Conservation (phyloP, 2,113 vertebrate species). For the Sinosuthora webbiana region DNA sequence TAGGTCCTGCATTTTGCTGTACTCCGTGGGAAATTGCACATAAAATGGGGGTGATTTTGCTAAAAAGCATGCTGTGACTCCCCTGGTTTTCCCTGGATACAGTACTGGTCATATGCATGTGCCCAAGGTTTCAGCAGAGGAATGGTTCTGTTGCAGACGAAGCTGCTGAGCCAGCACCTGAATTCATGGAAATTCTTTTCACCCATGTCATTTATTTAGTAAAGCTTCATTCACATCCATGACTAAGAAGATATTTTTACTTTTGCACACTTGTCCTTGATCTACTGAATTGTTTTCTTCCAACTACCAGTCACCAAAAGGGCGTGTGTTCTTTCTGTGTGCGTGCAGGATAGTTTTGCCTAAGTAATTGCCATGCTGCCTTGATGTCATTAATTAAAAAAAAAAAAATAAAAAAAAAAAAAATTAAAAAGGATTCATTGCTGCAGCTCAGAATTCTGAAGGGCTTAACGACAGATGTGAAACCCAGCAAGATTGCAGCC, state of each 20-base stretch:
- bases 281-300: neutral
- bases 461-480: neutral
- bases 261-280: conserved; percentile 7
- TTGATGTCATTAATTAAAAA: neutral
- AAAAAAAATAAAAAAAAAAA: no score
- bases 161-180: neutral
- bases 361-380: neutral
- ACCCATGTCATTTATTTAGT: neutral
- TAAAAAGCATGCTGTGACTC: neutral
- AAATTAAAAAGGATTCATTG: neutral
- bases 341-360: neutral
- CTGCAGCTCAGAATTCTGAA: neutral
- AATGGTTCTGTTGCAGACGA: neutral
- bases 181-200: neutral
- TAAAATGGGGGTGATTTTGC: neutral
- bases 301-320: neutral
- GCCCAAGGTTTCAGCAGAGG: neutral
- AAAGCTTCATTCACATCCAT: neutral
- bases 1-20: neutral
- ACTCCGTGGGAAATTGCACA: neutral
- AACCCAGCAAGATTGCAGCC: neutral
- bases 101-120: neutral
- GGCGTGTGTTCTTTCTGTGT: neutral
- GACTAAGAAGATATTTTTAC: conserved; percentile 31
- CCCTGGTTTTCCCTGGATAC: neutral